Conservation (phyloP, 1,140 invertebrate species). For the Lamellibrachia luymesi region DNA sequence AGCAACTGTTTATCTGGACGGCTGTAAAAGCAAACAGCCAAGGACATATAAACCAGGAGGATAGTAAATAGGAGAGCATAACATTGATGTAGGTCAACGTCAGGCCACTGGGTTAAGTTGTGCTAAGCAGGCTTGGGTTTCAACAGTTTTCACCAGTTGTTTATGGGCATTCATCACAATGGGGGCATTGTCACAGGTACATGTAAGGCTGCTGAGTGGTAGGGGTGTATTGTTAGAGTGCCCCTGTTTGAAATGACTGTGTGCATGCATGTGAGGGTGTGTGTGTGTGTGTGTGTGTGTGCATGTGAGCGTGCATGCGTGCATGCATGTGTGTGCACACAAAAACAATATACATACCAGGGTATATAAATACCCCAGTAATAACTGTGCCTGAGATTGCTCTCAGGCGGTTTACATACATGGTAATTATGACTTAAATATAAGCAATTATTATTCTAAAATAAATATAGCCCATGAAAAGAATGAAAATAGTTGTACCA, state of each 20-base stretch:
- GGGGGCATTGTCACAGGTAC: neutral
- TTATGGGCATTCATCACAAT: neutral
- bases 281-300: neutral
- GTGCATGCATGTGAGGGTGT: neutral
- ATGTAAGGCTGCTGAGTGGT: neutral
- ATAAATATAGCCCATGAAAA: no score
- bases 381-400: no score
- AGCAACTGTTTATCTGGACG: neutral
- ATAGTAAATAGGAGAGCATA: neutral
- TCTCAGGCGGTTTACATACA: no score
- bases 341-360: neutral
- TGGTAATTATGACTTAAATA: no score
- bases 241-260: neutral
- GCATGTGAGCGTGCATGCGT: neutral
- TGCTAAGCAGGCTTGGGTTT: neutral
- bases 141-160: neutral
- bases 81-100: neutral
- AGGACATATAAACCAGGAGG: neutral
- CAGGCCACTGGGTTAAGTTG: neutral
- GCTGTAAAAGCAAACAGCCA: neutral
- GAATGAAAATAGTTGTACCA: no score
- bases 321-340: neutral
- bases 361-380: neutral
- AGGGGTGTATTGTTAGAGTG: neutral
- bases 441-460: no score